Conservation (phyloP, 2,797 vertebrate genomes). For the Passerculus sandwichensis region DNA sequence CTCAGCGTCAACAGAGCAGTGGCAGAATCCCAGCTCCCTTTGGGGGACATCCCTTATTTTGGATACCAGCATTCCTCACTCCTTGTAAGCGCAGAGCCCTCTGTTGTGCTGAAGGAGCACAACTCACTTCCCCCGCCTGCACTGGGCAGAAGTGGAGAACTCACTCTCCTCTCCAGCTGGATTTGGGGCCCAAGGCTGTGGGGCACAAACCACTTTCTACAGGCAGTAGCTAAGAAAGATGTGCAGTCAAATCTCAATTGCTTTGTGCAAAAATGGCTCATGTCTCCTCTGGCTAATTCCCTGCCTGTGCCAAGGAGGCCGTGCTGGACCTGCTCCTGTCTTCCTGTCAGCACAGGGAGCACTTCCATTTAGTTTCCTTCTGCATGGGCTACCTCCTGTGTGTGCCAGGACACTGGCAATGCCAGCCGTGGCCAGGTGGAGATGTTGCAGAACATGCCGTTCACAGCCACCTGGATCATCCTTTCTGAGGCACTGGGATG, state of each 20-base stretch:
- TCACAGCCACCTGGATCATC: neutral
- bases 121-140: neutral
- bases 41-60: neutral
- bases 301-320: neutral
- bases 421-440: neutral
- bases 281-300: neutral
- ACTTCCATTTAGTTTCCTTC: neutral
- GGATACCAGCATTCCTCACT: neutral
- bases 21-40: neutral
- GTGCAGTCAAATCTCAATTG: neutral
- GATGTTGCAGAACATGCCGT: fast-evolving
- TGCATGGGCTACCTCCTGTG: fast-evolving
- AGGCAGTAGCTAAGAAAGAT: neutral
- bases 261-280: neutral
- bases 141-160: neutral
- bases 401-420: neutral
- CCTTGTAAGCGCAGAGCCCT: fast-evolving
- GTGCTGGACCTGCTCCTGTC: neutral
- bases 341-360: neutral
- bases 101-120: neutral
- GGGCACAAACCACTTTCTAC: neutral
- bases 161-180: neutral
- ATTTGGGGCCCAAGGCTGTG: neutral
- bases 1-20: neutral
- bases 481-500: neutral